Evolutionary conservation across 1,140 invertebrate genomes (phyloP), one percentile per base, ranked within the genome.

Genomic region (Gyrodactylus salaris): DNA sequence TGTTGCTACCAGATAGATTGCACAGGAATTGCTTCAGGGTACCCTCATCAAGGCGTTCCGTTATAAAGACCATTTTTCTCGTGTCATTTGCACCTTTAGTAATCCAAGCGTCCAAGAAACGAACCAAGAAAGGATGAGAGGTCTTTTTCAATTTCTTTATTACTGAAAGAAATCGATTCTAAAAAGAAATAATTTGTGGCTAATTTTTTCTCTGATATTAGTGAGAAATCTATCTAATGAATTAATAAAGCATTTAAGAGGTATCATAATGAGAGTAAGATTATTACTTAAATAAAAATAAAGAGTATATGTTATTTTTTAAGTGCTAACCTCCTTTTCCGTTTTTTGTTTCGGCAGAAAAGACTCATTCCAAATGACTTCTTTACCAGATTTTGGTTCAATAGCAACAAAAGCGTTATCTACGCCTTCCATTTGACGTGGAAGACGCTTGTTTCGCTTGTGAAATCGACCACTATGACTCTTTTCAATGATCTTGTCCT

Each of bases 311-410:
- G 24, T 20, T 23, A 7, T 21, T 7, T 21, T 2, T 69, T 69
- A 21, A 23, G 20, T 20, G 24, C 68, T 21, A 21, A 71, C 70
- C 25, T 71, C 70, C 26, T 25, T 21, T 71, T 71, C 70, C 1
- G 70, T 71, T 25, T 71, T 71, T 71, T 71, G 21, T 24, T 71
- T 25, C 1, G 70, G 25, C 26, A 73, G 26, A 68, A 25, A 25
- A 27, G 26, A 25, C 26, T 73, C 72, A 73, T 73, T 73, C 72
- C 72, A 73, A 69, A 73, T 73, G 7, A 73, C 72, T 23, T 73
- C 72, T 69, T 73, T 73, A 2, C 72, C 72, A 7, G 68, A 68
- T 25, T 69, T 68, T 20, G 34, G 72, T 68, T 73, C 72, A 24
- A 73, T 73, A 21, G 72, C 72, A 21, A 73, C 23, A 69, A 68